phyloP scores from a whole-genome alignment of 2,113 vertebrate species.

The Piaya cayana region DNA sequence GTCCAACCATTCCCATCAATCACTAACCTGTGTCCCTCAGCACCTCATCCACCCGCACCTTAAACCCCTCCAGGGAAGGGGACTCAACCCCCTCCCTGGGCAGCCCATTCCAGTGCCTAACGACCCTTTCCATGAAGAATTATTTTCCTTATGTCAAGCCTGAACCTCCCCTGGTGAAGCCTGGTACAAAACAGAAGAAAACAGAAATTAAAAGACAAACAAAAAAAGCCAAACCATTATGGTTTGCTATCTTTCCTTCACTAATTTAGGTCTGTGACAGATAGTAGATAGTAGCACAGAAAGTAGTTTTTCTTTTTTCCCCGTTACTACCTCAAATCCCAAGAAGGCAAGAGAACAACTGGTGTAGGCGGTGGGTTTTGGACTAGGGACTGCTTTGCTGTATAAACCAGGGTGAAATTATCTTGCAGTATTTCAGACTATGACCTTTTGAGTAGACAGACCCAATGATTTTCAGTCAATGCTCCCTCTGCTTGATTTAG shows the following conservation, averaged over 20 bases:
- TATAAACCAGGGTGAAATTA: constrained; percentile 56
- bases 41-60: no score
- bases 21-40: no score
- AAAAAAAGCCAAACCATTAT: background rate
- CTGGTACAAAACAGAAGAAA: background rate
- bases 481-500: constrained; percentile 67
- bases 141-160: no score
- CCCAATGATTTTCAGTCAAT: constrained; percentile 71
- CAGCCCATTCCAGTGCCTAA: no score
- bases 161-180: no score
- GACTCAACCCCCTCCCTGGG: no score
- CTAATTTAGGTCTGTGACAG: background rate
- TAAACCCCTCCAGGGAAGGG: no score
- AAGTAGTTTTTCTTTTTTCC: background rate
- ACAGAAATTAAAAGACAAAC: background rate
- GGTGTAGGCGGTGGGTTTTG: background rate
- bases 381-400: background rate
- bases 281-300: background rate
- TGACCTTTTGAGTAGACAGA: constrained; percentile 66
- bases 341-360: background rate
- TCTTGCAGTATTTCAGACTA: constrained; percentile 62
- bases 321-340: background rate
- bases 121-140: no score
- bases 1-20: no score
- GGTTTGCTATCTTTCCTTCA: background rate